Percentiles rank a stretch among this genome's conserved stretches.
Evolutionary conservation across 2,113 vertebrate species (phyloP).

Genomic region (Prochilodus magdalenae): DNA sequence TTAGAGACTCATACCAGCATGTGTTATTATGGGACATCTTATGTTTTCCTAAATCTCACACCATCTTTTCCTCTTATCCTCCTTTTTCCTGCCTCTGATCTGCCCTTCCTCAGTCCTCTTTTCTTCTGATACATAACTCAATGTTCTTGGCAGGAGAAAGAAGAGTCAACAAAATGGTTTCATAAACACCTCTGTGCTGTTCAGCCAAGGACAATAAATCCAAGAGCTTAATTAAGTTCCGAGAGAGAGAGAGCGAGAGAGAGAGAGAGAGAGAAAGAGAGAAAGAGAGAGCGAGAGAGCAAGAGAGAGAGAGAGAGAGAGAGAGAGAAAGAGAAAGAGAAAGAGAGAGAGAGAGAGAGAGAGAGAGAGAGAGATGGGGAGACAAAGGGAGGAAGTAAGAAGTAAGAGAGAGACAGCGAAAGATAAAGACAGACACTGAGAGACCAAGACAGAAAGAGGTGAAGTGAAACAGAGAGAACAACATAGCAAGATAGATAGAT

Average conservation of each 20-base stretch:
- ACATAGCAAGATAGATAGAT: not conserved
- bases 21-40: no score
- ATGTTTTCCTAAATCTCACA: not conserved
- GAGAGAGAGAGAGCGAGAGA: not conserved
- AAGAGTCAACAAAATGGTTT: constrained; percentile 18
- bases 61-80: not conserved
- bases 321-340: not conserved
- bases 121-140: constrained; percentile 12
- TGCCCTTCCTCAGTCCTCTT: not conserved
- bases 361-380: no score
- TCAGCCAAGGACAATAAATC: constrained; percentile 30
- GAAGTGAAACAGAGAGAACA: not conserved
- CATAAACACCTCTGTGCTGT: not conserved
- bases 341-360: not conserved
- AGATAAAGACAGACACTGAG: no score
- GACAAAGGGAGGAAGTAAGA: no score
- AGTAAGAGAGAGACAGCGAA: no score
- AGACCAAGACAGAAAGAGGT: not conserved
- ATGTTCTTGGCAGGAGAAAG: constrained; percentile 16
- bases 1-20: no score
- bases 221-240: constrained; percentile 6
- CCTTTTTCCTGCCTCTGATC: not conserved
- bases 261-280: not conserved
- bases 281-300: not conserved
- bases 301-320: not conserved